Conservation (phyloP, 1,140 invertebrate species). For the Wasmannia auropunctata region DNA sequence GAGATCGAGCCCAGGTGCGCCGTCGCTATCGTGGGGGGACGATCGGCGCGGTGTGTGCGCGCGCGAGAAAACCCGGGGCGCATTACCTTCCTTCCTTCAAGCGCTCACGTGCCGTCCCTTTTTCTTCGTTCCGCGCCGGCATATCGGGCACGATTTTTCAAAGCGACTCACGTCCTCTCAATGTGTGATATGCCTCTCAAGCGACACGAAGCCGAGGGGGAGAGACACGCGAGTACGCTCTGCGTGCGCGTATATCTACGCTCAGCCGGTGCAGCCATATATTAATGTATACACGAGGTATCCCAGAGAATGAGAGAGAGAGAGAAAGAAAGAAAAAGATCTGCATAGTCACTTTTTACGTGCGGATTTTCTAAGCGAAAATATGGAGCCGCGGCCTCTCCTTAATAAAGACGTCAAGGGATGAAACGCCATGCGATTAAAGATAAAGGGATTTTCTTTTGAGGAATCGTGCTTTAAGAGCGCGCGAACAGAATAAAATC, state of each 20-base stretch:
- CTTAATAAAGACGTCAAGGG: not conserved
- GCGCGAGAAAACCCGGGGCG: conserved; percentile 5
- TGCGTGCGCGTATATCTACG: conserved; percentile 22
- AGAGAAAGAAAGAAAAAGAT: not conserved
- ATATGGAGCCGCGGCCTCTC: not conserved
- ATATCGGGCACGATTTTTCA: conserved; percentile 67
- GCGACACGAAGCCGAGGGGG: conserved; percentile 61
- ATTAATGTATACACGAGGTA: conserved; percentile 20
- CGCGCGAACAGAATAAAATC: not conserved
- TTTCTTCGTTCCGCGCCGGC: conserved; percentile 54
- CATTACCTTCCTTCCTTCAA: conserved; percentile 35
- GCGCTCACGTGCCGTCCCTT: conserved; percentile 53
- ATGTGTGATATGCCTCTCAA: conserved; percentile 77
- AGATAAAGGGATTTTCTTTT: not conserved
- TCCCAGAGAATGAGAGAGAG: not conserved
- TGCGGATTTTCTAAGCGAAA: conserved; percentile 18
- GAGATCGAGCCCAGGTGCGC: conserved; percentile 52
- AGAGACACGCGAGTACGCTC: conserved; percentile 36
- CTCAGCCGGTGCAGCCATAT: conserved; percentile 23
- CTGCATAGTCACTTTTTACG: conserved; percentile 12
- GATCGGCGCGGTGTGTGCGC: not conserved
- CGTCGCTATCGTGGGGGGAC: conserved; percentile 21
- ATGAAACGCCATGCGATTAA: not conserved
- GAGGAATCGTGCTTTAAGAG: not conserved
- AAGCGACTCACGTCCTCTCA: conserved; percentile 74